A percentile compares a stretch with the other conserved stretches of the same genome.
phyloP scores from a whole-genome alignment of 2,113 vertebrate species.

The Centropristis striata region DNA sequence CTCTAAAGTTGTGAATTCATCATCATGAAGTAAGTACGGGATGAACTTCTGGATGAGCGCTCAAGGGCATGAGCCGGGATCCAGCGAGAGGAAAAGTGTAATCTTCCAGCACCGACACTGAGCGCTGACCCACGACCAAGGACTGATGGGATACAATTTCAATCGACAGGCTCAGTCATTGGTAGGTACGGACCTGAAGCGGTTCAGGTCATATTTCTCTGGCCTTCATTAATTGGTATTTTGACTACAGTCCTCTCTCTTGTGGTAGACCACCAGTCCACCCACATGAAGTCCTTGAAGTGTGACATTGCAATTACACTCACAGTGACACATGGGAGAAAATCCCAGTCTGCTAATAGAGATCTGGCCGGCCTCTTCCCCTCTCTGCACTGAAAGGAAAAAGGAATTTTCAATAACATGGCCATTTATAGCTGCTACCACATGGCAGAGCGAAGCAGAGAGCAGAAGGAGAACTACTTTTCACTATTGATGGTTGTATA shows the following conservation, averaged over 20 bases:
- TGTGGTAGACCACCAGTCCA: constrained; percentile 75
- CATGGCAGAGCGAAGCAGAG: constrained; percentile 55
- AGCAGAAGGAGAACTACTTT: constrained; percentile 62
- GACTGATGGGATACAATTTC: constrained; percentile 82
- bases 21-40: constrained; percentile 44
- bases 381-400: constrained; percentile 68
- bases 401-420: constrained; percentile 78
- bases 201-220: constrained; percentile 78
- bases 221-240: constrained; percentile 85
- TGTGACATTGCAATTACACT: constrained; percentile 87
- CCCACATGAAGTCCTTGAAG: constrained; percentile 83
- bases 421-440: constrained; percentile 71
- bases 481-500: constrained; percentile 70
- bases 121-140: constrained; percentile 77
- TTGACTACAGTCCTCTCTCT: constrained; percentile 82
- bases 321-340: constrained; percentile 80
- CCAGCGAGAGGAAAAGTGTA: constrained; percentile 67
- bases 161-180: constrained; percentile 74
- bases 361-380: constrained; percentile 64
- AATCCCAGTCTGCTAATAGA: constrained; percentile 80
- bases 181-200: constrained; percentile 74
- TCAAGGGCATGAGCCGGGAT: constrained; percentile 71
- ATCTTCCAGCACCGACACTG: constrained; percentile 74
- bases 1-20: constrained; percentile 63
- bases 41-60: constrained; percentile 68